These are phyloP conservation scores for Sandelia bainsii DNA, from an alignment of 2,797 vertebrate genomes.

Conservation along the genomic window DNA sequence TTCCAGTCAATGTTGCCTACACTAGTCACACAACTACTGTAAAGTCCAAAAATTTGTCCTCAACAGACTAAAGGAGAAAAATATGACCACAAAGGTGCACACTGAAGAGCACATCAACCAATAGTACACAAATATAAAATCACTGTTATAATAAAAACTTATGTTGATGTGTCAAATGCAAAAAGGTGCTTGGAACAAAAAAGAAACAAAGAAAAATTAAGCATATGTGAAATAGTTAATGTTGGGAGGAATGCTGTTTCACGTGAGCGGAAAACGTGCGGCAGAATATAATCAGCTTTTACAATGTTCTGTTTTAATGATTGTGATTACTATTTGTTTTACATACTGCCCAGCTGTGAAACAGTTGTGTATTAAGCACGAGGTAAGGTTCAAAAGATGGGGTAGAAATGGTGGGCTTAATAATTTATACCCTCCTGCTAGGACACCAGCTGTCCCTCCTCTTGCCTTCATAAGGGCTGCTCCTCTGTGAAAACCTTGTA, in stretches of 20 bases:
- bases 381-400: constrained; percentile 39
- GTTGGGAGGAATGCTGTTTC: background rate
- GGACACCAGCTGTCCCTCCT: constrained; percentile 60
- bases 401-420: constrained; percentile 66
- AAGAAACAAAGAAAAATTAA: background rate
- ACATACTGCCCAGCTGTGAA: constrained; percentile 4
- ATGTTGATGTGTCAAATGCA: background rate
- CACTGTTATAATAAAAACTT: too few species aligned
- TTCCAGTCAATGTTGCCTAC: too few species aligned
- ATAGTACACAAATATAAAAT: background rate
- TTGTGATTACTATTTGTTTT: background rate
- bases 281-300: background rate
- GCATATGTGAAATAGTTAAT: background rate
- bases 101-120: background rate
- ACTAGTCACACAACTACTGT: background rate
- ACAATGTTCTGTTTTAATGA: background rate
- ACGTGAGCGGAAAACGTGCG: background rate
- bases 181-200: too few species aligned
- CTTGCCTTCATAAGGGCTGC: constrained; percentile 41
- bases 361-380: constrained; percentile 52
- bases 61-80: background rate
- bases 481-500: constrained; percentile 22
- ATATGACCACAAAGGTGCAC: background rate
- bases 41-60: background rate
- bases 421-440: constrained; percentile 74